Evolutionary conservation across 2,113 vertebrate species (phyloP).

Genomic region (Aldabrachelys gigantea): DNA sequence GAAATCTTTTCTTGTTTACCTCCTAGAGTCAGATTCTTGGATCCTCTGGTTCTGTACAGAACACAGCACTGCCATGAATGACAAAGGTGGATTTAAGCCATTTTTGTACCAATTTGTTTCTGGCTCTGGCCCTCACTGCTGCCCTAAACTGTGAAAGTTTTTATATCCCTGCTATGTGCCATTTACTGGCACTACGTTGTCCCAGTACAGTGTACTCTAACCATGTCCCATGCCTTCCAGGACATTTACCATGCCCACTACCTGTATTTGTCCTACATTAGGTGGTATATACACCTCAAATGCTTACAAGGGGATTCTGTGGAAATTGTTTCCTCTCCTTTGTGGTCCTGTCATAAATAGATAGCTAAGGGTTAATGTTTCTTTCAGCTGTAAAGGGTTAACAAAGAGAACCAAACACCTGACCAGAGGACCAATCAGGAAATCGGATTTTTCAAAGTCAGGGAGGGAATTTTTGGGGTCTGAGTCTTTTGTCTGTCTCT

Average conservation of each 20-base stretch:
- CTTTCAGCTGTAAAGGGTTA: too few relatives aligned
- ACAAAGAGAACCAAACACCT: too few relatives aligned
- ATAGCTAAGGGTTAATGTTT: too few relatives aligned
- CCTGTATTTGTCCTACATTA: neutral
- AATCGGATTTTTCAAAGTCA: too few relatives aligned
- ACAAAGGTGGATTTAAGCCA: neutral
- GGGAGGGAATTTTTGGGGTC: too few relatives aligned
- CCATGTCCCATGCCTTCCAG: neutral
- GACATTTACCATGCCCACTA: neutral
- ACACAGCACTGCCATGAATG: neutral
- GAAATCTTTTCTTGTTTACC: neutral
- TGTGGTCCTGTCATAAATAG: neutral
- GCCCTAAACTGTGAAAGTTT: neutral
- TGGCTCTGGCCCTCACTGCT: neutral
- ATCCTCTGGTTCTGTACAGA: neutral
- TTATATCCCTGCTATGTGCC: neutral
- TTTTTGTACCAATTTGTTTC: neutral
- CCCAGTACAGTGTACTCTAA: neutral
- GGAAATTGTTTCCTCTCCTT: neutral
- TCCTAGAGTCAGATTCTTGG: neutral
- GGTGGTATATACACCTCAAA: neutral
- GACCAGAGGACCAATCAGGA: too few relatives aligned
- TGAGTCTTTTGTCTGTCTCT: too few relatives aligned
- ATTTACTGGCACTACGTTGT: neutral
- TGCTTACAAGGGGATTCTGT: neutral